Evolutionary conservation across 2,113 vertebrate species (phyloP).

Genomic region (Oxyura jamaicensis): DNA sequence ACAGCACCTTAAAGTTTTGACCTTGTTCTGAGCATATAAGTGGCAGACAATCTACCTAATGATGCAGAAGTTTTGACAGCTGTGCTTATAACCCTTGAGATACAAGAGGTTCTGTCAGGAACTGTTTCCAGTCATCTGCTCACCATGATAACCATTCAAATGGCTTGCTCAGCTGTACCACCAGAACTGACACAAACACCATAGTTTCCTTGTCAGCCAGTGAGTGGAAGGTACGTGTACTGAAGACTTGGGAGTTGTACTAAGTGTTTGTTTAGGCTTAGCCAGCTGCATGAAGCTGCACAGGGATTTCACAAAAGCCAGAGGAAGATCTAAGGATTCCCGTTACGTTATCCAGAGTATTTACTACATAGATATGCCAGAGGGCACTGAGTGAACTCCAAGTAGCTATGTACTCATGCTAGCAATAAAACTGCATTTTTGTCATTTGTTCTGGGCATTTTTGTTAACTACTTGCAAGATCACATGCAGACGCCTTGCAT

Average conservation of each 20-base stretch:
- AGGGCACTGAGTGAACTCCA: background rate
- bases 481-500: background rate
- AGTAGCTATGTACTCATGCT: background rate
- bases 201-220: background rate
- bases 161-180: background rate
- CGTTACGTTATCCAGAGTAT: background rate
- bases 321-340: background rate
- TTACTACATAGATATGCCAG: background rate
- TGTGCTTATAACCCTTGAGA: background rate
- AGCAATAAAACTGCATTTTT: background rate
- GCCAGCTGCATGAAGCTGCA: background rate
- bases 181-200: background rate
- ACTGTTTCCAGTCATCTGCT: background rate
- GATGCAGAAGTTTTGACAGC: background rate
- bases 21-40: background rate
- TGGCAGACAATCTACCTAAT: background rate
- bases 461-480: background rate
- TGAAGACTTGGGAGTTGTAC: background rate
- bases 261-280: background rate
- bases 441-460: background rate
- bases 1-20: fast-evolving
- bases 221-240: background rate
- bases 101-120: background rate
- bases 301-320: background rate
- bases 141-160: background rate